Conservation (phyloP, 2,797 vertebrate species). For the Merluccius polli region DNA sequence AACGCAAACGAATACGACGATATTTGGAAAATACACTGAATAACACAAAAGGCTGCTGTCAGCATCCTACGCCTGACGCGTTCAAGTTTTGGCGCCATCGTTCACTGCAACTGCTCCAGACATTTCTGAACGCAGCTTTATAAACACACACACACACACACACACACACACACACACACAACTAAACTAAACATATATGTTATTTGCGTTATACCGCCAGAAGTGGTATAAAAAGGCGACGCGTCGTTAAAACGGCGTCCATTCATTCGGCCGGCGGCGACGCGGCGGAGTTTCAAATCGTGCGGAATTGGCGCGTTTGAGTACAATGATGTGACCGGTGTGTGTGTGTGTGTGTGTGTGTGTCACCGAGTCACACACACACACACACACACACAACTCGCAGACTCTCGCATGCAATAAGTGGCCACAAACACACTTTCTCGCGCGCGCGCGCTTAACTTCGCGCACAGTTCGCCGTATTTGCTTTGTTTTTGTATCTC, state of each 20-base stretch:
- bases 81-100: constrained; percentile 63
- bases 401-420: not conserved
- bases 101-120: not conserved
- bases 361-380: constrained; percentile 70
- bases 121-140: not conserved
- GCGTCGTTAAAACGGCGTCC: constrained; percentile 7
- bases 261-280: constrained; percentile 22
- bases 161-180: too few species aligned
- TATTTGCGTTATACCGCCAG: not conserved
- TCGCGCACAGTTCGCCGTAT: not conserved
- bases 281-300: constrained; percentile 69
- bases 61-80: constrained; percentile 40
- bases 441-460: not conserved
- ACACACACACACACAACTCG: constrained; percentile 1
- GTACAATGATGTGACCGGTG: constrained; percentile 71
- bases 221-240: not conserved
- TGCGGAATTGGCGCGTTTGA: constrained; percentile 77
- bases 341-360: constrained; percentile 80
- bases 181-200: not conserved
- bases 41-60: too few species aligned
- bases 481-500: constrained; percentile 32
- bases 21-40: too few species aligned
- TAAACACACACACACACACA: too few species aligned
- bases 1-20: not conserved
- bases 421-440: not conserved